Percentiles rank a stretch among this genome's conserved stretches.
Evolutionary conservation across 2,113 vertebrate genomes (phyloP).

Genomic region (Caretta caretta): DNA sequence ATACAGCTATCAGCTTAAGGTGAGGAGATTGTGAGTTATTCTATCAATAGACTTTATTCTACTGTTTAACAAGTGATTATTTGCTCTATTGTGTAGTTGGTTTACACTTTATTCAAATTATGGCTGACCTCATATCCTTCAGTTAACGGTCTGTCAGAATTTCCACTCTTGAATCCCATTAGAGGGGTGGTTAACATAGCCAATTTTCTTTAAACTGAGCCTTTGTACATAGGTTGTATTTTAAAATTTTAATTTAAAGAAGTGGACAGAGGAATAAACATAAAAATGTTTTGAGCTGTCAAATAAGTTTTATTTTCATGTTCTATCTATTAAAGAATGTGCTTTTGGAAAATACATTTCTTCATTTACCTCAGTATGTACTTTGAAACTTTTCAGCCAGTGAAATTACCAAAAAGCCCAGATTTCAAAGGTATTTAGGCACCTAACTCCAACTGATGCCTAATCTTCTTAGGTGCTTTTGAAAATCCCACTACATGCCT

Average conservation of each 20-base stretch:
- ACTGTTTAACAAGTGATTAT: background rate
- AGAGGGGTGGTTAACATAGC: background rate
- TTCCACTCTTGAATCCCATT: background rate
- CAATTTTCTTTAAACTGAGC: background rate
- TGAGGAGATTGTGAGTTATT: background rate
- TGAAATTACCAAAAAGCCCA: background rate
- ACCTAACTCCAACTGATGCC: background rate
- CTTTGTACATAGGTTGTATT: background rate
- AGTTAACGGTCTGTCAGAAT: background rate
- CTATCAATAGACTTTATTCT: background rate
- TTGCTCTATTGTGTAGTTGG: background rate
- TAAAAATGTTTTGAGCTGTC: background rate
- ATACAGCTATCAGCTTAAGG: background rate
- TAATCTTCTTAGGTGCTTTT: background rate
- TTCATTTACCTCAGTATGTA: background rate
- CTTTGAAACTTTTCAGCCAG: background rate
- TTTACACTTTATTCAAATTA: background rate
- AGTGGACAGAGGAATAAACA: background rate
- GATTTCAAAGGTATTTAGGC: background rate
- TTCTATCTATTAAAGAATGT: background rate
- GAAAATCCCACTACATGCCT: background rate
- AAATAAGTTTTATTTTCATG: background rate
- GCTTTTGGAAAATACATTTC: background rate
- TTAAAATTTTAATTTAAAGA: background rate
- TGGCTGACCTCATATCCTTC: fast-evolving